Conservation (phyloP, 2,797 vertebrate genomes). For the Phataginus tetradactyla region DNA sequence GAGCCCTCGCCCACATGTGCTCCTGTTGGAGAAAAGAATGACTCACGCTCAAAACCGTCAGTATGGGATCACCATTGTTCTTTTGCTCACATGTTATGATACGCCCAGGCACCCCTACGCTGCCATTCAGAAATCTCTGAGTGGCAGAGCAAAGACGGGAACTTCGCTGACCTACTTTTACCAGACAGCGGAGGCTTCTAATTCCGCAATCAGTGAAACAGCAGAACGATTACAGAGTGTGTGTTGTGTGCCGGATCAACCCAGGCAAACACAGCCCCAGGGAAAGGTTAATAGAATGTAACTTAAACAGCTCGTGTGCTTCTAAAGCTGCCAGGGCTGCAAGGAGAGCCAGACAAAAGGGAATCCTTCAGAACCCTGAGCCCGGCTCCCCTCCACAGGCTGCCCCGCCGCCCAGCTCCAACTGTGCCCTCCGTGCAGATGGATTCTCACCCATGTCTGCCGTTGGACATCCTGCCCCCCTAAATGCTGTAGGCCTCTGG, state of each 20-base stretch:
- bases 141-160: constrained; percentile 67
- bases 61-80: constrained; percentile 54
- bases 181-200: constrained; percentile 56
- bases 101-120: constrained; percentile 62
- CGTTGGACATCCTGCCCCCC: neutral
- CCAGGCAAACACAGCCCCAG: neutral
- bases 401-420: neutral
- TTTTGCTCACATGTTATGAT: constrained; percentile 57
- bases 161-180: constrained; percentile 74
- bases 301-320: constrained; percentile 41
- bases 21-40: constrained; percentile 65
- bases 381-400: neutral
- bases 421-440: neutral
- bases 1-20: neutral
- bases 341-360: constrained; percentile 30
- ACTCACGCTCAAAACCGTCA: constrained; percentile 49
- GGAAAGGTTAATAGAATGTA: constrained; percentile 42
- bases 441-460: neutral
- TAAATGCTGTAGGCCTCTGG: neutral
- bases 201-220: constrained; percentile 74
- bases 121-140: constrained; percentile 80
- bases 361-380: neutral
- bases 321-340: constrained; percentile 27
- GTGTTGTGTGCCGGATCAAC: neutral
- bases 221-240: constrained; percentile 68